Evolutionary conservation across 92 coral and sea anemone species (phyloP).

Genomic region (Paragorgia papillata): DNA sequence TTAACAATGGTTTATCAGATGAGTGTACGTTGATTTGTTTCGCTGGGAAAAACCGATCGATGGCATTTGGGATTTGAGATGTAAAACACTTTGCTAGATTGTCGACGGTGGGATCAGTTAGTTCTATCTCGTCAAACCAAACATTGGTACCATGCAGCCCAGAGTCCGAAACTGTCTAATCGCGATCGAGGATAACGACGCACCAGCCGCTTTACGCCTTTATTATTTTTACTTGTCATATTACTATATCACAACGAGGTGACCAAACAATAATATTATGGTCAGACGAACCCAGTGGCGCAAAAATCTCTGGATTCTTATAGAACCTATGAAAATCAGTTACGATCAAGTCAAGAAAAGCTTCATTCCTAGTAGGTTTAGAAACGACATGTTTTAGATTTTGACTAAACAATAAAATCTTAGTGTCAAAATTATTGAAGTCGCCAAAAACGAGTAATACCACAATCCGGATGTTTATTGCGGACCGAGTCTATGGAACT

Average conservation of each 20-base stretch:
- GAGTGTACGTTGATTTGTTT: slow-evolving; percentile 27
- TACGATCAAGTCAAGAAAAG: slow-evolving; percentile 10
- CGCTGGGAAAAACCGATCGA: slow-evolving; percentile 27
- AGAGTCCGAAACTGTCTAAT: slow-evolving; percentile 42
- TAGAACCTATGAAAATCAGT: slow-evolving; percentile 27
- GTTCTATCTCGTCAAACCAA: slow-evolving; percentile 32
- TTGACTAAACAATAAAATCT: neutral
- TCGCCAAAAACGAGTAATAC: slow-evolving; percentile 37
- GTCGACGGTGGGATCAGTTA: slow-evolving; percentile 8
- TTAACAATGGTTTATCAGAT: slow-evolving; percentile 53
- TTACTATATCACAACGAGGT: neutral
- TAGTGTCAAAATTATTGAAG: slow-evolving; percentile 9
- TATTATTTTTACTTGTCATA: neutral
- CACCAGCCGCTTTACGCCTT: slow-evolving; percentile 26
- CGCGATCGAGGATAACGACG: slow-evolving; percentile 40
- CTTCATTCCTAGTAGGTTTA: neutral
- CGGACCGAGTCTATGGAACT: slow-evolving; percentile 14
- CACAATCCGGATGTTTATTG: slow-evolving; percentile 44
- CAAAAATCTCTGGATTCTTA: neutral
- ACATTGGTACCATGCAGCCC: slow-evolving; percentile 46
- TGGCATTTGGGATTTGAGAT: slow-evolving; percentile 9
- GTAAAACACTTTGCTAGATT: slow-evolving; percentile 21
- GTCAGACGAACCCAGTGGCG: slow-evolving; percentile 42
- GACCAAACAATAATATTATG: slow-evolving; percentile 36
- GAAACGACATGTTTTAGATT: slow-evolving; percentile 14